Evolutionary conservation across 2,797 vertebrate species (phyloP).

Genomic region (Betta splendens): DNA sequence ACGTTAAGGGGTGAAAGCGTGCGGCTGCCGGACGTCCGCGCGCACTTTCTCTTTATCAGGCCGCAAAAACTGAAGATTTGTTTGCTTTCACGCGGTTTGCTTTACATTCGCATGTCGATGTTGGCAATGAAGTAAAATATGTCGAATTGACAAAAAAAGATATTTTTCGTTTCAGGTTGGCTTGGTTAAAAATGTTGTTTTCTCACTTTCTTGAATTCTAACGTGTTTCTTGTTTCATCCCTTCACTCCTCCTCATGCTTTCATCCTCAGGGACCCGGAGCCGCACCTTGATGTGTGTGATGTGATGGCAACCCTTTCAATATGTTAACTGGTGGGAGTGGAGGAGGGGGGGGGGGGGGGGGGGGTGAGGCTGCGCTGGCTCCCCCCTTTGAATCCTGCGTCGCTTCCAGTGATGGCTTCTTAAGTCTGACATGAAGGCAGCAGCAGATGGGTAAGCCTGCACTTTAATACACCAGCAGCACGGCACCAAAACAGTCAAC

Average conservation of each 20-base stretch:
- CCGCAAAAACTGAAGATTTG: neutral
- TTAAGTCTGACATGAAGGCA: constrained; percentile 42
- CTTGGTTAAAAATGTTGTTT: no score
- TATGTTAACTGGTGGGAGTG: constrained; percentile 43
- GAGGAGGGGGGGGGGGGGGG: no score
- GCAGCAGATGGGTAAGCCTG: constrained; percentile 44
- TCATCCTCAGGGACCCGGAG: constrained; percentile 62
- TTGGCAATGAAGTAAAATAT: neutral
- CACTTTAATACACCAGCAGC: constrained; percentile 35
- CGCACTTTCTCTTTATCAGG: neutral
- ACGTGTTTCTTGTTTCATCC: constrained; percentile 42
- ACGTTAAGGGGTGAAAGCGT: no score
- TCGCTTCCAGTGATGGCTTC: constrained; percentile 42
- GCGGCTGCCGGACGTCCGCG: no score
- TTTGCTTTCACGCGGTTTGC: neutral
- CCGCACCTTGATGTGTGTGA: constrained; percentile 70
- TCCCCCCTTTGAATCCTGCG: constrained; percentile 54
- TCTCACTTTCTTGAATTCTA: constrained; percentile 38
- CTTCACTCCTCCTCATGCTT: constrained; percentile 51
- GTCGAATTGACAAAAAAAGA: no score
- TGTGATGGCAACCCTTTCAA: constrained; percentile 61
- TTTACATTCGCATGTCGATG: neutral
- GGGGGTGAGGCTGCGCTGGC: constrained; percentile 15
- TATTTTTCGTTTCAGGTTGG: no score
- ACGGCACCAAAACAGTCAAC: constrained; percentile 40